Evolutionary conservation across 2,888 invertebrate genomes (phyloP), one percentile per base, ranked within the genome.

Genomic region (Cylloceria caligata): DNA sequence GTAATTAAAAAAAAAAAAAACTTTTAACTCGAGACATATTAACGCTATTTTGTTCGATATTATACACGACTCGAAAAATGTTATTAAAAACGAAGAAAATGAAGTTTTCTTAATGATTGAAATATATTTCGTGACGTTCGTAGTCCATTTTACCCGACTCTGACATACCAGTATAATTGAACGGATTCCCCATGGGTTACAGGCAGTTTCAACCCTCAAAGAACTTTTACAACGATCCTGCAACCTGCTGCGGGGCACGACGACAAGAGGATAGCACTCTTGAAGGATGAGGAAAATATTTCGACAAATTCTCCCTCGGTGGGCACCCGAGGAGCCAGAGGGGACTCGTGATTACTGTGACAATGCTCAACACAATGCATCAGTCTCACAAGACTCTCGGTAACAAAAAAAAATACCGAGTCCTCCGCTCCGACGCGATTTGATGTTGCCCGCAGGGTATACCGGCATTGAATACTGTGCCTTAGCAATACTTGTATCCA

Each of bases 231-330:
- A 39, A 74, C 65, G 45, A 65, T 71, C 19, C 19, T 24, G 60
- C 57, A 49, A 45, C 19, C 27, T 6, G 71, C 75, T 30, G 57
- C 39, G 19, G 71, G 71, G 69, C 57, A 71, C 21, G 39, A 71
- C 47, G 47, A 75, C 71, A 65, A 52, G 75, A 30, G 71, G 71
- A 67, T 57, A 19, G 47, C 57, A 67, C 75, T 62, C 71, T 71
- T 65, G 65, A 75, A 57, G 21, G 36, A 55, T 16, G 57, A 65
- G 45, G 24, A 19, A 71, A 64, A 65, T 55, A 34, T 57, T 74
- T 71, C 52, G 55, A 80, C 62, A 64, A 64, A 62, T 57, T 55
- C 42, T 74, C 62, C 55, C 45, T 55, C 55, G 64, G 55, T 1
- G 42, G n/a, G 57, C 1, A 39, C n/a, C 21, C 13, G 19, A 34